These are phyloP conservation scores for Dasyurus viverrinus DNA, from an alignment of 2,113 vertebrate genomes.

Conservation along the genomic window DNA sequence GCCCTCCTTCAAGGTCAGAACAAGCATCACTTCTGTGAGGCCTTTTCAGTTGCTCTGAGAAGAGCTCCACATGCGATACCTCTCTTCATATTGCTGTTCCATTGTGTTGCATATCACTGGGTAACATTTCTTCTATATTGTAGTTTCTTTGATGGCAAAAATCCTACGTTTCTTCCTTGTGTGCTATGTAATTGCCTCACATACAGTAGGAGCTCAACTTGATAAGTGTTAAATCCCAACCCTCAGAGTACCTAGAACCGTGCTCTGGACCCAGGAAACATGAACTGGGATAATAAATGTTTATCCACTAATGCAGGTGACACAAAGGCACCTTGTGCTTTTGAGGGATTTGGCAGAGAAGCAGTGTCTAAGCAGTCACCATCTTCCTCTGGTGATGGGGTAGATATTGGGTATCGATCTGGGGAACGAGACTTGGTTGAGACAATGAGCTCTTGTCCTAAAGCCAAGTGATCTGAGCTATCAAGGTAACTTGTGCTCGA, in stretches of 20 bases:
- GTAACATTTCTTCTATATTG: neutral
- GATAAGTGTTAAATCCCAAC: neutral
- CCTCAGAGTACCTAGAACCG: neutral
- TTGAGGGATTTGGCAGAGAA: neutral
- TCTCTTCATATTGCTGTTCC: accelerated
- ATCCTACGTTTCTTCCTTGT: neutral
- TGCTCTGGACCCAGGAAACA: neutral
- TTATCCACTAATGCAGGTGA: neutral
- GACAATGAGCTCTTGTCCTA: neutral
- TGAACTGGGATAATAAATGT: neutral
- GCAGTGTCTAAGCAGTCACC: neutral
- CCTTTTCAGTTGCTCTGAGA: neutral
- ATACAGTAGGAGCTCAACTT: neutral
- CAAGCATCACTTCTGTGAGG: neutral
- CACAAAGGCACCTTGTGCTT: neutral
- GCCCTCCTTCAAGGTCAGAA: neutral
- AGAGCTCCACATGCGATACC: neutral
- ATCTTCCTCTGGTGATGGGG: neutral
- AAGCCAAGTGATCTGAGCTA: constrained; percentile 15
- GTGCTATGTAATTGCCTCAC: neutral
- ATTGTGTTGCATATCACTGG: neutral
- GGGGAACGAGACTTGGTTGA: neutral
- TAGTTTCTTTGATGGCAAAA: neutral
- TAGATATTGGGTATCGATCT: neutral
- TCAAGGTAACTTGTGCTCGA: constrained; percentile 33